Evolutionary conservation across 1,140 invertebrate genomes (phyloP).

Genomic region (Drosophila dunni): DNA sequence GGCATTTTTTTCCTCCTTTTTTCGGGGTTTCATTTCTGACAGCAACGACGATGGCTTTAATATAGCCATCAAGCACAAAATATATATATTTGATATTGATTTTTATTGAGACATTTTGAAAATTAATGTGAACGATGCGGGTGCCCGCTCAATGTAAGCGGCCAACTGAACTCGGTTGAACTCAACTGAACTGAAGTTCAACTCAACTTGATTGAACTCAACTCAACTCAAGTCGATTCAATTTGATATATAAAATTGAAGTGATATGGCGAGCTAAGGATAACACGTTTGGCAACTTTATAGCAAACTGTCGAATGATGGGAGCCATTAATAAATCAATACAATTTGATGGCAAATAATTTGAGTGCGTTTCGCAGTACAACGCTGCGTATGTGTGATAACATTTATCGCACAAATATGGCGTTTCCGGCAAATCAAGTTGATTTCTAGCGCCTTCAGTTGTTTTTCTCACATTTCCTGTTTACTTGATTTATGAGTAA

Average conservation of each 20-base stretch:
- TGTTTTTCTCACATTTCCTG: not conserved
- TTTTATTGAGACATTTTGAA: slow-evolving; percentile 76
- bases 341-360: slow-evolving; percentile 76
- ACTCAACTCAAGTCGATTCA: not conserved
- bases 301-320: slow-evolving; percentile 56
- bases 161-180: not conserved
- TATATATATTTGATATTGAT: slow-evolving; percentile 70
- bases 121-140: slow-evolving; percentile 61
- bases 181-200: not conserved
- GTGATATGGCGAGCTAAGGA: slow-evolving; percentile 22
- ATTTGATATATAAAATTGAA: not conserved
- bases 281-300: slow-evolving; percentile 36
- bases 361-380: slow-evolving; percentile 51
- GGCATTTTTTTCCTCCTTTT: not conserved
- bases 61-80: slow-evolving; percentile 57
- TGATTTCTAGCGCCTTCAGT: slow-evolving; percentile 7
- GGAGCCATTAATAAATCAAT: slow-evolving; percentile 74
- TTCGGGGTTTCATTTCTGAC: not conserved
- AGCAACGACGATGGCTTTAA: slow-evolving; percentile 32
- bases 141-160: not conserved
- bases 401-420: not conserved
- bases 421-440: slow-evolving; percentile 7
- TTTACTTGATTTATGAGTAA: slow-evolving; percentile 68
- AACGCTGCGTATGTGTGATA: slow-evolving; percentile 43
- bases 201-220: not conserved